Evolutionary conservation across 2,888 invertebrate genomes (phyloP).

Genomic region (Lottia gigantea): DNA sequence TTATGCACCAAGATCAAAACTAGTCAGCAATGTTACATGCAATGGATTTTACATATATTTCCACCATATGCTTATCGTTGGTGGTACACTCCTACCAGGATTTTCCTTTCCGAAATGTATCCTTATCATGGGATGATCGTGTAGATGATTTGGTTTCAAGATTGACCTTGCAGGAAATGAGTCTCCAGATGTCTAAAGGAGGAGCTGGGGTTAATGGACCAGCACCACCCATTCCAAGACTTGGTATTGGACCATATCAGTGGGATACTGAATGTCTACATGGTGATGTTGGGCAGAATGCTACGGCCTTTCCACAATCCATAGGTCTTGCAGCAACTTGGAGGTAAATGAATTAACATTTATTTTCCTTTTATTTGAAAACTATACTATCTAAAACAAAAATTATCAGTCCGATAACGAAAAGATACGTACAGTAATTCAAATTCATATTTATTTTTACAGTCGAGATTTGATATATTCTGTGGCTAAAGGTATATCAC

Average conservation of each 20-base stretch:
- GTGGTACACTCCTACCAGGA: neutral
- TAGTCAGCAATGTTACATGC: no score
- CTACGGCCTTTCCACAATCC: slow-evolving; percentile 46
- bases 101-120: neutral
- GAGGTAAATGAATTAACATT: neutral
- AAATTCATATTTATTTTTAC: slow-evolving; percentile 11
- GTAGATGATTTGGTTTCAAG: neutral
- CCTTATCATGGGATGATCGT: neutral
- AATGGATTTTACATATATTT: no score
- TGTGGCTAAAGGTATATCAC: slow-evolving; percentile 45
- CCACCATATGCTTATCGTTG: neutral
- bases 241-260: slow-evolving; percentile 16
- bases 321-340: slow-evolving; percentile 44
- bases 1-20: no score
- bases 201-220: neutral
- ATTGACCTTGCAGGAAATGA: neutral
- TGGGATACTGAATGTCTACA: slow-evolving; percentile 26
- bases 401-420: no score
- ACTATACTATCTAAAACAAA: no score
- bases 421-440: no score
- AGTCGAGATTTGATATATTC: slow-evolving; percentile 41
- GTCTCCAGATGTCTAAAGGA: neutral
- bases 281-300: slow-evolving; percentile 34
- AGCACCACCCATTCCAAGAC: neutral
- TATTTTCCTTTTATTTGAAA: no score